A percentile compares a stretch with the other conserved stretches of the same genome.
phyloP scores from a whole-genome alignment of 35 echinoderm and acorn worm genomes.

The Holothuria glaberrima region DNA sequence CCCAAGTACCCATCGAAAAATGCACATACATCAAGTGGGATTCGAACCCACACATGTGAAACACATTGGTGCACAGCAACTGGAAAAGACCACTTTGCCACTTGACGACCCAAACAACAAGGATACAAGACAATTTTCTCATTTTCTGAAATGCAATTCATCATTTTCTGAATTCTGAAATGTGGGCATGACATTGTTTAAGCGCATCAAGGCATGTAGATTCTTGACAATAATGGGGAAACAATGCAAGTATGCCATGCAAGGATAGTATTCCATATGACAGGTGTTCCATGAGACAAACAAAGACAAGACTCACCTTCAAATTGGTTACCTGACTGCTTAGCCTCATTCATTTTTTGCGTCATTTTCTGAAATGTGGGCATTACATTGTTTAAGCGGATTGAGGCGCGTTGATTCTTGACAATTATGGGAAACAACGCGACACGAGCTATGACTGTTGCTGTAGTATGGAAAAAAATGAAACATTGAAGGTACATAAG shows the following conservation, averaged over 20 bases:
- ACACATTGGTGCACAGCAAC: too few relatives aligned
- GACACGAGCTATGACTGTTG: conserved; percentile 80
- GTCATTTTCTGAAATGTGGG: conserved; percentile 89
- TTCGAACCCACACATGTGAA: too few relatives aligned
- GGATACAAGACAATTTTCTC: too few relatives aligned
- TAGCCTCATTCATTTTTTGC: conserved; percentile 84
- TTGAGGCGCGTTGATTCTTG: conserved; percentile 75
- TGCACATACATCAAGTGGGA: too few relatives aligned
- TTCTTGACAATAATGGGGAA: conserved; percentile 88
- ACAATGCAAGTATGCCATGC: too few relatives aligned
- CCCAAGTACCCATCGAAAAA: too few relatives aligned
- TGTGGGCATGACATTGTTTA: conserved; percentile 94
- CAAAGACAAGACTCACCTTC: conserved; percentile 67
- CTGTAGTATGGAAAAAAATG: conserved; percentile 45
- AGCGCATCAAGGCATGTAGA: conserved; percentile 59
- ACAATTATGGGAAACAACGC: conserved; percentile 85
- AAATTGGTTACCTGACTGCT: conserved; percentile 64
- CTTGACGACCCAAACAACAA: too few relatives aligned
- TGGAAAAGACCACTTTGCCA: too few relatives aligned
- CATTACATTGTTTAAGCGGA: conserved; percentile 87
- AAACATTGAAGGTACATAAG: not conserved
- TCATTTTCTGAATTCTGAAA: conserved; percentile 95
- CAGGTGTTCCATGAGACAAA: too few relatives aligned
- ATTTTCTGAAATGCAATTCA: conserved; percentile 78
- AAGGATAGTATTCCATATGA: too few relatives aligned